These are phyloP conservation scores for Microcebus tavaratra DNA, from an alignment of 2,113 vertebrate species.

Conservation along the genomic window DNA sequence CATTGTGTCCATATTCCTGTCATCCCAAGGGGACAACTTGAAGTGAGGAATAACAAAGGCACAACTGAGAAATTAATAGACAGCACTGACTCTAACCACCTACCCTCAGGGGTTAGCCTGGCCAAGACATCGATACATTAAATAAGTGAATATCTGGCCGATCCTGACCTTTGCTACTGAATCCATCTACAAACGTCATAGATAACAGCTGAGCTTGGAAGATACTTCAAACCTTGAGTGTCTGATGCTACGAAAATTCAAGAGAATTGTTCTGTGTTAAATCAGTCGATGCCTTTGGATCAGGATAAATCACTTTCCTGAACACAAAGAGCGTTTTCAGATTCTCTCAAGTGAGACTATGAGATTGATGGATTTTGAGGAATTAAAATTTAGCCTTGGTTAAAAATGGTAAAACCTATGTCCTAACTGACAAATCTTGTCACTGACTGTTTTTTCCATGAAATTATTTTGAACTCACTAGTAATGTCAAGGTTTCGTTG, in stretches of 20 bases:
- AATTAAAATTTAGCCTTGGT: conserved; percentile 79
- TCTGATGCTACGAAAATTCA: neutral
- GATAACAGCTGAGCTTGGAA: too few species aligned
- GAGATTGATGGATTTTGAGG: too few species aligned
- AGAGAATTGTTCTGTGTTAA: neutral
- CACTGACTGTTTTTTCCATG: conserved; percentile 83
- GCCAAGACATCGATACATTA: conserved; percentile 92
- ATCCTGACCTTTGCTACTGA: neutral
- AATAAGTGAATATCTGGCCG: conserved; percentile 91
- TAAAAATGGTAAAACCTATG: conserved; percentile 74
- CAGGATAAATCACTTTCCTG: neutral
- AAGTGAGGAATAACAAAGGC: conserved; percentile 92
- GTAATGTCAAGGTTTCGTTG: conserved; percentile 42
- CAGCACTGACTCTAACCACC: conserved; percentile 91
- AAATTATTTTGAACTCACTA: conserved; percentile 70
- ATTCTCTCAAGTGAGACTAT: neutral
- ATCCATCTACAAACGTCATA: conserved; percentile 37
- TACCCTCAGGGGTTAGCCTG: conserved; percentile 91
- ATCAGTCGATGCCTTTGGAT: neutral
- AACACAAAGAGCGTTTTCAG: neutral
- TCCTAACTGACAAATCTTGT: conserved; percentile 85
- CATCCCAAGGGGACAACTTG: conserved; percentile 91
- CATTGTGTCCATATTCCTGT: conserved; percentile 91
- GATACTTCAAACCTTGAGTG: neutral
- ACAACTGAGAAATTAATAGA: conserved; percentile 92